Base-by-base conservation (phyloP, 1,140 invertebrate species). In the Bombus superbus region DNA sequence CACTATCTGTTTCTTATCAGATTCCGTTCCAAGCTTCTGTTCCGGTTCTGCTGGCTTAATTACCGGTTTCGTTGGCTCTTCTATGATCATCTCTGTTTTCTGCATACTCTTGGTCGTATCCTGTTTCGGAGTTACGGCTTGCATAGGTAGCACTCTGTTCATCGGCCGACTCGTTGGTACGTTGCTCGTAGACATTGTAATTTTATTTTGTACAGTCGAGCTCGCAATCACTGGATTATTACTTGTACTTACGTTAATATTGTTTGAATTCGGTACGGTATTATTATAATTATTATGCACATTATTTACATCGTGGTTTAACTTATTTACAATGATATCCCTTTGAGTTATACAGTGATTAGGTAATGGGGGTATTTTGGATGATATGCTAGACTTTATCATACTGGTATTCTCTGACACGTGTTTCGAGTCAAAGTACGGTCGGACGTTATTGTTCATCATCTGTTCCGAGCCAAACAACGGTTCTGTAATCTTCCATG, bases 141-240 rank as follows among this genome's bases (percentile, higher is more conserved):
- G 97, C 96, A 98, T 97, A 1, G 97, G 97, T 53, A 97, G 89
- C 25, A 98, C 97, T 80, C 97, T 96, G 92, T 97, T 98, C 95
- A 97, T 97, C 32, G 97, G 97, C 81, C 97, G 94, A 76, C 92
- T 94, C 0, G 92, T 92, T 1, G 94, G 94, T n/a, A 88, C 90
- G 15, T 88, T 91, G 66, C 85, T 91, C 91, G 95, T 92, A 44
- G 95, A 92, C 88, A 94, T 94, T 6, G 91, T 91, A 11, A 95
- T 92, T 47, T 93, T 94, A 66, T 93, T 93, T 69, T 92, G 91
- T 53, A 83, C 83, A 22, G 69, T n/a, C 74, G 93, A 87, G 83
- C 79, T 89, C 76, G 81, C 81, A 13, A 86, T 80, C 53, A 91
- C 85, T 4, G 86, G 57, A 42, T 72, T 91, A 40, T 40, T 81